A percentile compares a stretch with the other conserved stretches of the same genome.
These are phyloP conservation scores for Tympanoctomys barrerae DNA, from an alignment of 2,797 vertebrate species.

Conservation along the genomic window DNA sequence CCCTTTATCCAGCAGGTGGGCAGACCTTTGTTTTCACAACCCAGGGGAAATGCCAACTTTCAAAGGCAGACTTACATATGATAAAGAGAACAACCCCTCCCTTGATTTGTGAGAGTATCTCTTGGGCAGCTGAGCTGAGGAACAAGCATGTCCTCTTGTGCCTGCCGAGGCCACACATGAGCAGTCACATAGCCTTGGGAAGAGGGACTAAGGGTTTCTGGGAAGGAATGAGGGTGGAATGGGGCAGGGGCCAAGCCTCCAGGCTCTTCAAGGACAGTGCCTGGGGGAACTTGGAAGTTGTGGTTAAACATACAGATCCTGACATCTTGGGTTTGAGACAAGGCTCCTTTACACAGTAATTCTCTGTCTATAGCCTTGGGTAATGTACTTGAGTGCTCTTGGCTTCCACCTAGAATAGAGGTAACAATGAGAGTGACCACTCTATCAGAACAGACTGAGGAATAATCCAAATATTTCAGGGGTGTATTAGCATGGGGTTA, in stretches of 20 bases:
- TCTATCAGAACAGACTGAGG: neutral
- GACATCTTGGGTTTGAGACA: rapidly evolving
- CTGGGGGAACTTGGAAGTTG: neutral
- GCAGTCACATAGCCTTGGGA: neutral
- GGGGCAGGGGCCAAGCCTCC: neutral
- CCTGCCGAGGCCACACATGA: neutral
- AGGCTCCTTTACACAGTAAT: neutral
- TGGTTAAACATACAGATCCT: neutral
- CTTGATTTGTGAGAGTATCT: neutral
- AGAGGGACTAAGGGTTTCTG: neutral
- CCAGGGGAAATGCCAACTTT: neutral
- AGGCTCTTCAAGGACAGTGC: neutral
- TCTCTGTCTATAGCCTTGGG: neutral
- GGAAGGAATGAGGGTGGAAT: neutral
- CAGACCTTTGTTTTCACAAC: neutral
- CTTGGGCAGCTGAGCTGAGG: neutral
- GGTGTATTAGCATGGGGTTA: rapidly evolving
- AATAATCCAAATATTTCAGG: rapidly evolving
- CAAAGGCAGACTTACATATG: neutral
- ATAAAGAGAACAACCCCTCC: neutral
- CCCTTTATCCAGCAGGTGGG: neutral
- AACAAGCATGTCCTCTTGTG: neutral
- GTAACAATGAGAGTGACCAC: neutral
- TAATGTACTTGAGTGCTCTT: neutral
- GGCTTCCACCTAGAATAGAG: neutral